Evolutionary conservation across 2,888 invertebrate species (phyloP).

Genomic region (Nomada fabriciana): DNA sequence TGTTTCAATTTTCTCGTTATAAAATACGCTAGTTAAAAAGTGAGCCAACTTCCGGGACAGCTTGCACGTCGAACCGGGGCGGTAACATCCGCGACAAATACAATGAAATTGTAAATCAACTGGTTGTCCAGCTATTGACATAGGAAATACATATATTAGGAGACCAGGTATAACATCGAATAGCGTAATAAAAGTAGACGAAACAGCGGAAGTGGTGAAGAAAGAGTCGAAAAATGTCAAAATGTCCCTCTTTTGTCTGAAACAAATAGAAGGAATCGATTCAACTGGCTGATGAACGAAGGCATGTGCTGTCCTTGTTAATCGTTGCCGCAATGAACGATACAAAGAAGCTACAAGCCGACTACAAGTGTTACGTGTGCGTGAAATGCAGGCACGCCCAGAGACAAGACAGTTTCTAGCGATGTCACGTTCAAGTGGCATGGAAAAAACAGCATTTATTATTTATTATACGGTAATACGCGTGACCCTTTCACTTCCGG

Average conservation of each 20-base stretch:
- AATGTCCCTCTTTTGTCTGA: background rate
- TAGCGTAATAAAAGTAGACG: background rate
- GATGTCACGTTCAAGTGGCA: background rate
- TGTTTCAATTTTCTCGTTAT: background rate
- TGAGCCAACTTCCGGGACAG: constrained; percentile 36
- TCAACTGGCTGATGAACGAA: constrained; percentile 12
- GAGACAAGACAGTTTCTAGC: constrained; percentile 25
- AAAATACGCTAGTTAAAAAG: constrained; percentile 14
- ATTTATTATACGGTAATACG: constrained; percentile 12
- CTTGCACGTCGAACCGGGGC: constrained; percentile 13
- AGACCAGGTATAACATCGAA: constrained; percentile 1
- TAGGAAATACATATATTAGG: constrained; percentile 26
- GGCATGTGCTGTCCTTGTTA: background rate
- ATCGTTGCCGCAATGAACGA: constrained; percentile 9
- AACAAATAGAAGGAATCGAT: constrained; percentile 6
- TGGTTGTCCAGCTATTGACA: constrained; percentile 25
- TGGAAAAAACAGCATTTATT: background rate
- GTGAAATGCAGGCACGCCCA: constrained; percentile 32
- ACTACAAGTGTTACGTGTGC: background rate
- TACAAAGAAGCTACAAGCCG: constrained; percentile 18
- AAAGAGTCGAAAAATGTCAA: background rate
- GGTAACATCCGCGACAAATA: constrained; percentile 35
- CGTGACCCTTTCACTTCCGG: constrained; percentile 29
- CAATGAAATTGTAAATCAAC: constrained; percentile 52
- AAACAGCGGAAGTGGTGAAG: background rate